These are phyloP conservation scores for Phlogophora meticulosa DNA, from an alignment of 2,888 invertebrate genomes.

Conservation along the genomic window DNA sequence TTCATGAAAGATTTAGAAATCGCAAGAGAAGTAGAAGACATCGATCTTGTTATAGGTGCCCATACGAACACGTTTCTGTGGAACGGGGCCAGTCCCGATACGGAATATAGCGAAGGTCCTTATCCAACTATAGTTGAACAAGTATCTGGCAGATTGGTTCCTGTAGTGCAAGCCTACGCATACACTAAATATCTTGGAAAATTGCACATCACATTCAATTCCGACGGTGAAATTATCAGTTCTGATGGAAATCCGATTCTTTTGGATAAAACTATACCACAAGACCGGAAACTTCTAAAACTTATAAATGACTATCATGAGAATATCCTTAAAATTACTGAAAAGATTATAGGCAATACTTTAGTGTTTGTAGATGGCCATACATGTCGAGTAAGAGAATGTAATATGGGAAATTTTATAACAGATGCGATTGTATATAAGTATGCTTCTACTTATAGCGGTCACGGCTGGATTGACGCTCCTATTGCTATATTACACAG, in stretches of 20 bases:
- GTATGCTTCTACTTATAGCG: constrained; percentile 84
- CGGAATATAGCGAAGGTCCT: constrained; percentile 93
- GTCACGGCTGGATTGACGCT: constrained; percentile 94
- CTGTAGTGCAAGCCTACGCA: constrained; percentile 97
- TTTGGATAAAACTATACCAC: constrained; percentile 92
- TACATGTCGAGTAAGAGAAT: constrained; percentile 94
- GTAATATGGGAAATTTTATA: constrained; percentile 96
- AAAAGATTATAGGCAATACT: constrained; percentile 92
- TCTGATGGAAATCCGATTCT: constrained; percentile 95
- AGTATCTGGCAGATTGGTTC: constrained; percentile 93
- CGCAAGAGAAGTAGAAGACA: constrained; percentile 93
- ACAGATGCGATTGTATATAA: constrained; percentile 94
- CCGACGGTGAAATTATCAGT: constrained; percentile 92
- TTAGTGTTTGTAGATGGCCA: constrained; percentile 93
- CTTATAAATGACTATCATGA: constrained; percentile 92
- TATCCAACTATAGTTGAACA: constrained; percentile 95
- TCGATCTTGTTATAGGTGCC: constrained; percentile 97
- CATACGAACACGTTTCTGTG: constrained; percentile 97
- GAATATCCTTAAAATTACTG: constrained; percentile 89
- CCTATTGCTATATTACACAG: constrained; percentile 94
- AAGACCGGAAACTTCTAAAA: constrained; percentile 92
- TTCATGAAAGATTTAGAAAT: constrained; percentile 94
- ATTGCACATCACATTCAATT: constrained; percentile 93
- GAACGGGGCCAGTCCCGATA: constrained; percentile 93
- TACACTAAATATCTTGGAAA: constrained; percentile 97